Evolutionary conservation across 2,888 invertebrate genomes (phyloP).

Genomic region (Anodontia alba): DNA sequence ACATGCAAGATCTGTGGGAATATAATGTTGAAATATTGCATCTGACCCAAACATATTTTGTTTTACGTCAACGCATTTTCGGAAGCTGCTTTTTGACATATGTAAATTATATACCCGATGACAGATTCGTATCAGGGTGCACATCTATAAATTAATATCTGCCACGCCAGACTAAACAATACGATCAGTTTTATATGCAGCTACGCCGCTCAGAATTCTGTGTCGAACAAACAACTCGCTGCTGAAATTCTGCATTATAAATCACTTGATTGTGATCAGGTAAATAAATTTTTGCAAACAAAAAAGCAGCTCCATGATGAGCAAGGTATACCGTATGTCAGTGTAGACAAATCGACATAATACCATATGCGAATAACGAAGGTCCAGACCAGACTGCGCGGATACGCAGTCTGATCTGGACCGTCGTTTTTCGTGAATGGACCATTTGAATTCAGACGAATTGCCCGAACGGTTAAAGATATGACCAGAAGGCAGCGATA

Average conservation of each 20-base stretch:
- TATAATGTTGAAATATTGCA: no score
- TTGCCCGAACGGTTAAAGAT: no score
- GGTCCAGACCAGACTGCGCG: no score
- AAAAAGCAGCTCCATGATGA: neutral
- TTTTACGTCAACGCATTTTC: neutral
- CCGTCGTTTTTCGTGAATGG: no score
- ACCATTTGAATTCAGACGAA: no score
- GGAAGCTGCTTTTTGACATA: neutral
- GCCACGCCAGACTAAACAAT: conserved; percentile 14
- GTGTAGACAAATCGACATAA: neutral
- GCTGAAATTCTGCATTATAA: conserved; percentile 5
- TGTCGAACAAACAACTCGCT: conserved; percentile 3
- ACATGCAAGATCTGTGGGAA: no score
- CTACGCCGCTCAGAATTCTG: neutral
- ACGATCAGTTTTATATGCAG: neutral
- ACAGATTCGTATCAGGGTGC: neutral
- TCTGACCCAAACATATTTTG: no score
- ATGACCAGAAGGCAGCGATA: no score
- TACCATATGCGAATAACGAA: no score
- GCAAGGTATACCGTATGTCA: neutral
- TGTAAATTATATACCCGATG: neutral
- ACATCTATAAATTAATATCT: conserved; percentile 3
- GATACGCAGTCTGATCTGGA: no score
- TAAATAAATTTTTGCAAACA: neutral
- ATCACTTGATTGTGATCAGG: conserved; percentile 3